These are phyloP conservation scores for Stomorhina lunata DNA, from an alignment of 2,888 invertebrate genomes.

Conservation along the genomic window DNA sequence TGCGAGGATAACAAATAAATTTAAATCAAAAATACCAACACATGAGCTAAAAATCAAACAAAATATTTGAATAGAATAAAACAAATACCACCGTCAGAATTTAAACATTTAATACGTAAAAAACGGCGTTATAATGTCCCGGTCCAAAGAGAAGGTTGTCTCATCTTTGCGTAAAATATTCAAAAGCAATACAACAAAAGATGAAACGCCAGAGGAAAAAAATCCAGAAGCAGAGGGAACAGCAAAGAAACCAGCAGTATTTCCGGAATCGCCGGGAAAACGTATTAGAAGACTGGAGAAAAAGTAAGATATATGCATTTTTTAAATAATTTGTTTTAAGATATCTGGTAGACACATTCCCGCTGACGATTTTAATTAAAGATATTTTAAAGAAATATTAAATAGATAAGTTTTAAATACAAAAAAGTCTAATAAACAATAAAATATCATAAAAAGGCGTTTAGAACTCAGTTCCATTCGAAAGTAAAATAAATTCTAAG, in stretches of 20 bases:
- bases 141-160: conserved; percentile 90
- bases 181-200: conserved; percentile 81
- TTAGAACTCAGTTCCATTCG: too few species aligned
- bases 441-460: too few species aligned
- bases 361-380: too few species aligned
- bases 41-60: neutral
- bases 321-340: too few species aligned
- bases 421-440: too few species aligned
- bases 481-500: too few species aligned
- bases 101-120: neutral
- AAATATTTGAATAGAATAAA: conserved; percentile 4
- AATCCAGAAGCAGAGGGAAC: conserved; percentile 67
- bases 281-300: conserved; percentile 74
- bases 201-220: conserved; percentile 80
- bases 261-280: conserved; percentile 74
- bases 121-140: conserved; percentile 78
- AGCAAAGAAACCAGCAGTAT: conserved; percentile 80
- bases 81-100: conserved; percentile 44
- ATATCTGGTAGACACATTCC: too few species aligned
- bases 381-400: too few species aligned
- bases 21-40: conserved; percentile 14
- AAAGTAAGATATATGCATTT: conserved; percentile 69
- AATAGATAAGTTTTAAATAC: too few species aligned
- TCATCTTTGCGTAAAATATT: conserved; percentile 90
- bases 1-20: conserved; percentile 1